These are phyloP conservation scores for Drosophila santomea DNA, from an alignment of 1,140 invertebrate species.

Conservation along the genomic window DNA sequence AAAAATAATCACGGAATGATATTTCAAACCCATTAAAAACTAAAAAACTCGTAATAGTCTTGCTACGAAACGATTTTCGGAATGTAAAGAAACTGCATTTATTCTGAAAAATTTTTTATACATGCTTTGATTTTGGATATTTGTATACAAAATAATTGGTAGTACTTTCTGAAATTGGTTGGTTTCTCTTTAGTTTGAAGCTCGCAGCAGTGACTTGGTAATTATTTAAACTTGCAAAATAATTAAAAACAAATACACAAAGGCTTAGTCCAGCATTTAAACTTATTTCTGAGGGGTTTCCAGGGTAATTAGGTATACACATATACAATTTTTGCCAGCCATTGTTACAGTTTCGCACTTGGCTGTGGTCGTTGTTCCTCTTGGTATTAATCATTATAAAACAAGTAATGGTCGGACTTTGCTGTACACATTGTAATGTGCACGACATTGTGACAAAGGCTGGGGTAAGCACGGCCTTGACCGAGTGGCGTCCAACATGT, in stretches of 20 bases:
- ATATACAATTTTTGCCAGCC: constrained; percentile 22
- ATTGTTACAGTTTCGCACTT: constrained; percentile 68
- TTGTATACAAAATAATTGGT: too few relatives aligned
- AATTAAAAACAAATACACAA: background rate
- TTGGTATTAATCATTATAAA: constrained; percentile 41
- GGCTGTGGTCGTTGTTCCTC: constrained; percentile 26
- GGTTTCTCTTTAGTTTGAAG: too few relatives aligned
- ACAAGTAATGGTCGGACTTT: constrained; percentile 20
- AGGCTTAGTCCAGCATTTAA: background rate
- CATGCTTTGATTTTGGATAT: too few relatives aligned
- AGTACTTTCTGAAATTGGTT: too few relatives aligned
- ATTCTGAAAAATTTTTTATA: too few relatives aligned
- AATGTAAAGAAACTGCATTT: background rate
- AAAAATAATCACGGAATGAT: constrained; percentile 22
- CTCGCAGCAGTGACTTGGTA: too few relatives aligned
- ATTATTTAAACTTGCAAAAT: too few relatives aligned
- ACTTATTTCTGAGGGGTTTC: background rate
- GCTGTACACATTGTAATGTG: constrained; percentile 44
- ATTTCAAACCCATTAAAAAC: constrained; percentile 33
- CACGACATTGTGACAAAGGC: constrained; percentile 70
- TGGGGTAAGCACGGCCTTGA: constrained; percentile 65
- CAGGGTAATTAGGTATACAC: constrained; percentile 6
- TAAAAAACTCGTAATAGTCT: background rate
- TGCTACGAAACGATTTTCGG: background rate
- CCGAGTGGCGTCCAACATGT: constrained; percentile 68